Evolutionary conservation across 2,113 vertebrate species (phyloP).

Genomic region (Ceyx melanurus): DNA sequence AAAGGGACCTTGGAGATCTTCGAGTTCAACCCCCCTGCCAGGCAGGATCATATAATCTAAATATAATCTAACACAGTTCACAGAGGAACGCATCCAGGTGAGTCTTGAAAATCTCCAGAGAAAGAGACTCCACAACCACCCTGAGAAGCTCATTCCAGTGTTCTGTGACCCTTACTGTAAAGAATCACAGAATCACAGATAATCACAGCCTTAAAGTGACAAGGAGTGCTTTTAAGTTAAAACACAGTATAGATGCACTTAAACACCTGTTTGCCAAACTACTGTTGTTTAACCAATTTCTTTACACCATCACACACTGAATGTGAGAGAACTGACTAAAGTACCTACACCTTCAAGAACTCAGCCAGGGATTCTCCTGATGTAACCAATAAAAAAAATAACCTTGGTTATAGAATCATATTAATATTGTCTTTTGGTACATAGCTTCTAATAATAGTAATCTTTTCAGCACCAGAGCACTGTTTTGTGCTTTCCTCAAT

Average conservation of each 20-base stretch:
- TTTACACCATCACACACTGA: not conserved
- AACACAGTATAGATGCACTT: not conserved
- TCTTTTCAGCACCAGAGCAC: not conserved
- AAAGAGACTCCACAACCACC: too few relatives aligned
- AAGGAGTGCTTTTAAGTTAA: not conserved
- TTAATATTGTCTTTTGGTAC: not conserved
- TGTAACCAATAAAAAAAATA: not conserved
- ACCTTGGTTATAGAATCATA: not conserved
- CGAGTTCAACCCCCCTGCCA: too few relatives aligned
- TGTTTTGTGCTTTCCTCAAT: not conserved
- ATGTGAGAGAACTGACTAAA: not conserved
- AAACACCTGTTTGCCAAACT: not conserved
- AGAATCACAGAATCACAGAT: too few relatives aligned
- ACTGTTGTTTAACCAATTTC: not conserved
- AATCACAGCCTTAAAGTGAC: not conserved
- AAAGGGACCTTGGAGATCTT: too few relatives aligned
- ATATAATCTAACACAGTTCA: too few relatives aligned
- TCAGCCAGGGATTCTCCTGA: not conserved
- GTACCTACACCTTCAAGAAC: fast-evolving
- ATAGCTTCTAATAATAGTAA: not conserved
- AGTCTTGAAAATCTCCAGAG: too few relatives aligned
- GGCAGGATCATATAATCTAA: too few relatives aligned
- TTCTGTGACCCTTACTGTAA: too few relatives aligned
- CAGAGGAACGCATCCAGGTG: too few relatives aligned
- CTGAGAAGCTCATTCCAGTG: too few relatives aligned